Evolutionary conservation across 2,888 invertebrate species (phyloP).

Genomic region (Neoscelio sp.): DNA sequence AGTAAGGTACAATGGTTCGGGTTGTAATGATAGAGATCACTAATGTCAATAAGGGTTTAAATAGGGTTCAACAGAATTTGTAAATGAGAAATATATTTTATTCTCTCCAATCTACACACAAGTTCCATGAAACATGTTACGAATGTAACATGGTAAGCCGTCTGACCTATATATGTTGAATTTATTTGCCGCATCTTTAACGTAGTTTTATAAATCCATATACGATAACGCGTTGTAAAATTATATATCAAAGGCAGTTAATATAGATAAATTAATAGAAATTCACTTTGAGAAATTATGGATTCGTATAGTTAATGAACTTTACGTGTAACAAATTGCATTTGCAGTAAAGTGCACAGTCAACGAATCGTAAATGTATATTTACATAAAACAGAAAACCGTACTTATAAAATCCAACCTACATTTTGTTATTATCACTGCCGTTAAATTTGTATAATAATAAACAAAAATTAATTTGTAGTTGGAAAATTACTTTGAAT

Average conservation of each 20-base stretch:
- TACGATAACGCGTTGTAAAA: not conserved
- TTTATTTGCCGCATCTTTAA: constrained; percentile 28
- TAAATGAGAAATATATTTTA: constrained; percentile 22
- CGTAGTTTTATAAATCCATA: constrained; percentile 2
- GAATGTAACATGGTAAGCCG: constrained; percentile 34
- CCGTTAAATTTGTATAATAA: constrained; percentile 1
- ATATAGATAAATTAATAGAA: not conserved
- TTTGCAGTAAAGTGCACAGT: constrained; percentile 4
- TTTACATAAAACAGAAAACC: constrained; percentile 8
- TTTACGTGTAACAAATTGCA: constrained; percentile 6
- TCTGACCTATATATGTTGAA: constrained; percentile 37
- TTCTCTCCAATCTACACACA: constrained; percentile 13
- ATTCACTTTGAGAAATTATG: not conserved
- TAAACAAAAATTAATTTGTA: constrained; percentile 14
- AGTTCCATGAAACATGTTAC: constrained; percentile 38
- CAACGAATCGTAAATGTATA: constrained; percentile 14
- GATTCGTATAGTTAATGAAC: constrained; percentile 2
- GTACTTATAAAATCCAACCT: constrained; percentile 9
- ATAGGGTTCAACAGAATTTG: too few species aligned
- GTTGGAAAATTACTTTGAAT: too few species aligned
- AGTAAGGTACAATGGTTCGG: too few species aligned
- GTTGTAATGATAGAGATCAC: too few species aligned
- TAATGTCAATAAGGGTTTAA: too few species aligned
- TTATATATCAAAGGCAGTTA: too few species aligned
- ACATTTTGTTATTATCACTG: not conserved